A percentile compares a stretch with the other conserved stretches of the same genome.
These are phyloP conservation scores for Thymelicus lineola DNA, from an alignment of 2,888 invertebrate genomes.

Conservation along the genomic window DNA sequence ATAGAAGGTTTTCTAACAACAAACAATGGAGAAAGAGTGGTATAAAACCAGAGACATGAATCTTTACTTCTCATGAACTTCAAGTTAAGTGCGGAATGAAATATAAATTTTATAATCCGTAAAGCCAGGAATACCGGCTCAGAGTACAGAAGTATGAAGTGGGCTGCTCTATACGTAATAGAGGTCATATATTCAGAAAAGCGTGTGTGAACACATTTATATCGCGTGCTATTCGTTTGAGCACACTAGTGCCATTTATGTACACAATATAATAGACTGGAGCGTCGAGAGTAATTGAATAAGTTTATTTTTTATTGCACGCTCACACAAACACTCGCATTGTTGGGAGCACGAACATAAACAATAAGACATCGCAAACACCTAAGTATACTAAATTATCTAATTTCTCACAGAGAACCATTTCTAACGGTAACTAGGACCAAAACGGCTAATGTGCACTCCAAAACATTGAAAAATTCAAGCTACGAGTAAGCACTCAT, in stretches of 20 bases:
- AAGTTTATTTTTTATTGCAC: too few relatives aligned
- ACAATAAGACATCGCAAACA: too few relatives aligned
- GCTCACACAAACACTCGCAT: too few relatives aligned
- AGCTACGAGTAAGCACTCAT: too few relatives aligned
- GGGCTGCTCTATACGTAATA: constrained; percentile 28
- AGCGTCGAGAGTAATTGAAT: too few relatives aligned
- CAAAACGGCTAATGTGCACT: too few relatives aligned
- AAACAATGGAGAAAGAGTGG: constrained; percentile 10
- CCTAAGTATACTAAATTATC: too few relatives aligned
- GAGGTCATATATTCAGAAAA: constrained; percentile 28
- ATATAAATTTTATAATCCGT: constrained; percentile 38
- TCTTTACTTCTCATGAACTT: constrained; percentile 21
- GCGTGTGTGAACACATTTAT: constrained; percentile 28
- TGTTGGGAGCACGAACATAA: too few relatives aligned
- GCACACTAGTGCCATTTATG: constrained; percentile 15
- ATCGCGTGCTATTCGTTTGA: constrained; percentile 5
- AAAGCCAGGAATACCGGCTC: constrained; percentile 32
- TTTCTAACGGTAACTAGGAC: too few relatives aligned
- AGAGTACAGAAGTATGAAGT: constrained; percentile 31
- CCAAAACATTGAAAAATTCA: too few relatives aligned
- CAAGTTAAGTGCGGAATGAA: constrained; percentile 31
- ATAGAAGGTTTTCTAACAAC: not conserved
- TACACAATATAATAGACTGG: not conserved
- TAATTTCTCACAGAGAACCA: too few relatives aligned
- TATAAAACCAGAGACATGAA: constrained; percentile 25